Base-by-base conservation (phyloP, 2,888 invertebrate genomes). In the Cryptocheilus praepositus region DNA sequence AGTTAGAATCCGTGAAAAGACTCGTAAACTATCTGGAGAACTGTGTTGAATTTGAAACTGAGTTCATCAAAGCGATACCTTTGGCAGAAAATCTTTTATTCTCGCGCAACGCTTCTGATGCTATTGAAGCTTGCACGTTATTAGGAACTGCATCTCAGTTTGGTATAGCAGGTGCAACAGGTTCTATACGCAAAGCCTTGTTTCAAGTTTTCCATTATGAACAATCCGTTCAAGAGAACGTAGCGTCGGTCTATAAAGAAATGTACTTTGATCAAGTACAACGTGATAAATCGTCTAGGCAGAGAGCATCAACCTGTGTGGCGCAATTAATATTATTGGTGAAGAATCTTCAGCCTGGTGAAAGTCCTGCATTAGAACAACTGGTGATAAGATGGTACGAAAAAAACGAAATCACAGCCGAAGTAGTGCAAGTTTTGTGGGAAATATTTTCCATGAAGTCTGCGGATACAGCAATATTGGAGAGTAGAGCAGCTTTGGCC, bases 71-170 rank as follows among this genome's bases (percentile, higher is more conserved):
- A 16, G 90, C 92, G 7, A 89, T 94, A 64, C 92, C 92, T 0
- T 89, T 93, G n/a, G 92, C 96, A 67, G 93, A 93, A 75, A 91
- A 93, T 19, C 89, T 97, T 82, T 89, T 98, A 13, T 92, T 93
- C 86, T 94, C 95, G 0, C 92, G 92, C 74, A 92, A 92, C 70
- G 91, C 93, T 3, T 92, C 94, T 0, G 98, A 98, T 86, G 95
- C 96, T 15, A 92, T 94, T 61, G 98, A 98, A 87, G 95, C 98
- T 0, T 94, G 98, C 25, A 94, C 95, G 67, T 96, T 98, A 86
- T 95, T 98, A 79, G 95, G 95, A 0, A 92, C 94, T 0, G 95
- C 95, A 0, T 93, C 93, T 82, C 92, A 94, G 74, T 96, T 96
- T 83, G 93, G 94, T 61, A 92, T 96, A n/a, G 92, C 93, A 70